Percentiles rank a stretch among this genome's conserved stretches.
phyloP scores from a whole-genome alignment of 2,113 vertebrate genomes.

The Sarotherodon lohbergeri region DNA sequence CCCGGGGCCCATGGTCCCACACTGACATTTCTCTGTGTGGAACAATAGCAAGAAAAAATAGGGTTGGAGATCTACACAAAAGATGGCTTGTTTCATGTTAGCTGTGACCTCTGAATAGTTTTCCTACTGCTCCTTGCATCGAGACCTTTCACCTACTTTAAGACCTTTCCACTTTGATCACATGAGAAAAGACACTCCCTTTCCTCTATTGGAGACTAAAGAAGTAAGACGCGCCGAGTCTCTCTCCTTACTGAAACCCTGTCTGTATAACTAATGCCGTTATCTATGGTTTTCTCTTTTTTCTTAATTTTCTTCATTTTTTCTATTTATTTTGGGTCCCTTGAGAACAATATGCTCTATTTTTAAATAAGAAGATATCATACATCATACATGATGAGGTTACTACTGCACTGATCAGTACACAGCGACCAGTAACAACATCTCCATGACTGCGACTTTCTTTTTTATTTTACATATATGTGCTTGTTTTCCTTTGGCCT shows the following conservation, averaged over 20 bases:
- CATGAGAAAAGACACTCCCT: background rate
- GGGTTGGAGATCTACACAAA: slow-evolving; percentile 43
- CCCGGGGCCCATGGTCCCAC: background rate
- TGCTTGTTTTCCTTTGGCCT: background rate
- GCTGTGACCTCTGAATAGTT: slow-evolving; percentile 15
- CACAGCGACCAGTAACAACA: background rate
- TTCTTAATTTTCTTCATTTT: background rate
- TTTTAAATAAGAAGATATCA: background rate
- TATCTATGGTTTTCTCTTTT: background rate
- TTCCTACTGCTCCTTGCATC: slow-evolving; percentile 11
- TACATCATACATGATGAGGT: background rate
- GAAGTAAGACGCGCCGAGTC: background rate
- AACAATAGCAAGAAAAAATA: slow-evolving; percentile 3
- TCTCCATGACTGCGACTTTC: background rate
- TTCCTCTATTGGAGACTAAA: background rate
- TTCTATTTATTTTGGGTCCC: background rate
- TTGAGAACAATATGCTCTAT: background rate
- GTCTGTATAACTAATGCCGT: background rate
- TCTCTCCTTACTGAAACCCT: background rate
- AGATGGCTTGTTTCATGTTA: slow-evolving; percentile 38
- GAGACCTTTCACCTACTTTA: slow-evolving; percentile 39
- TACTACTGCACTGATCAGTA: background rate
- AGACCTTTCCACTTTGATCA: background rate
- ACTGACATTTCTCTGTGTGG: background rate
- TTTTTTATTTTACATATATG: background rate